Percentiles rank a stretch among this genome's conserved stretches.
Conservation (phyloP, 64 coral and sea anemone species). For the Stichodactyla helianthus region DNA sequence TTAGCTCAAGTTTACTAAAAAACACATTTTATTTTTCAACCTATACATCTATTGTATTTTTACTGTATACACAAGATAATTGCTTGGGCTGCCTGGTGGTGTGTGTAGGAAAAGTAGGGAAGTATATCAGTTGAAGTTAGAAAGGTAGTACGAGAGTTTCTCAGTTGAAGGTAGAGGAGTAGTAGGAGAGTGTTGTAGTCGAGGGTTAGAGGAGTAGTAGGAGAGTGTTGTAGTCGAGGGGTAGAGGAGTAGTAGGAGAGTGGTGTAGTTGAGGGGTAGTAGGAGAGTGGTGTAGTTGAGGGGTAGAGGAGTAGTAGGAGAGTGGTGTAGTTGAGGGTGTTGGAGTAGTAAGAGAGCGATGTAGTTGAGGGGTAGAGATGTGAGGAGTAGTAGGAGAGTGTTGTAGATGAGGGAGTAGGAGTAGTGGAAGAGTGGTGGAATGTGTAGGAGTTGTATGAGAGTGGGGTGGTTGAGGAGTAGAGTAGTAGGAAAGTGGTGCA, state of each 20-base stretch:
- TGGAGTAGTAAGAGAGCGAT: no score
- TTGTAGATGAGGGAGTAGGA: neutral
- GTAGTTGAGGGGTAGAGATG: no score
- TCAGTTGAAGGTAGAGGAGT: no score
- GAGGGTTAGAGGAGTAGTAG: neutral
- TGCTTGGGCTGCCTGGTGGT: no score
- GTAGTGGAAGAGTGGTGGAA: neutral
- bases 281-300: neutral
- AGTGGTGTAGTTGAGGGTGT: neutral
- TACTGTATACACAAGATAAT: no score
- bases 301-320: neutral
- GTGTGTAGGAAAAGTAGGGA: neutral
- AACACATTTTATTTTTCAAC: no score
- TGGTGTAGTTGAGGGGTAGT: neutral
- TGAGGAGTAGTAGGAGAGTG: neutral
- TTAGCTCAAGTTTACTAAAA: no score
- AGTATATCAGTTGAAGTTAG: neutral
- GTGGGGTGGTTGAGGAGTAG: no score
- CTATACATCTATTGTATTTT: no score
- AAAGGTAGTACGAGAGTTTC: neutral
- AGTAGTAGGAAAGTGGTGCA: no score
- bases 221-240: neutral
- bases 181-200: neutral
- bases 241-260: neutral
- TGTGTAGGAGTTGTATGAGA: neutral